phyloP scores from a whole-genome alignment of 92 coral and sea anemone genomes.

The Palythoa heliodiscus region DNA sequence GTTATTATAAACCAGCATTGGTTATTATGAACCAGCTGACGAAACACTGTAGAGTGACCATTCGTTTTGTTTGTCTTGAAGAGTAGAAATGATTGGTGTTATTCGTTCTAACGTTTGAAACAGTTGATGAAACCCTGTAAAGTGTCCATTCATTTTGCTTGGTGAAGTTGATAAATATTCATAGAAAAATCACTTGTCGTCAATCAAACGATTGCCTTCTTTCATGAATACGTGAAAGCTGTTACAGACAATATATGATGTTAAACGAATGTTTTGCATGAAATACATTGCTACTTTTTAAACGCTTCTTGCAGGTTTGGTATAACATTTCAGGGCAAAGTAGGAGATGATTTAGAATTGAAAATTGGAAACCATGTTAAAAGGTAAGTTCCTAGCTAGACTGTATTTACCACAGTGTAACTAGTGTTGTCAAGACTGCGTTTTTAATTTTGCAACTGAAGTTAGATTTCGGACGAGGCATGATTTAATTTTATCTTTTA shows the following conservation, averaged over 20 bases:
- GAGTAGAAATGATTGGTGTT: not conserved
- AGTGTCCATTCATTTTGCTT: not conserved
- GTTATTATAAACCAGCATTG: not conserved
- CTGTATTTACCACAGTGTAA: not conserved
- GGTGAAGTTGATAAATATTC: too few relatives aligned
- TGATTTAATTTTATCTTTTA: too few relatives aligned
- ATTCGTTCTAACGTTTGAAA: not conserved
- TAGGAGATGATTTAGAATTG: slow-evolving; percentile 88
- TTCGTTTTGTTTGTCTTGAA: not conserved
- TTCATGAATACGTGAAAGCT: not conserved
- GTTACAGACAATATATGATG: not conserved
- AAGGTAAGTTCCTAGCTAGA: slow-evolving; percentile 53
- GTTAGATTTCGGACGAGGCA: too few relatives aligned
- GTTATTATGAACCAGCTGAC: not conserved
- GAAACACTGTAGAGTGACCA: not conserved
- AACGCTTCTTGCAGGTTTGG: slow-evolving; percentile 71
- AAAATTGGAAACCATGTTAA: slow-evolving; percentile 62
- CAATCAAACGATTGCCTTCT: not conserved
- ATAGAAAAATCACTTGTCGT: not conserved
- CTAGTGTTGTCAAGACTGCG: not conserved
- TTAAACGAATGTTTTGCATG: not conserved
- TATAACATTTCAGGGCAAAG: slow-evolving; percentile 81
- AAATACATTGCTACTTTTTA: not conserved
- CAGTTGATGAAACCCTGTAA: not conserved
- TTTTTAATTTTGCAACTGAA: too few relatives aligned